Conservation (phyloP, 2,888 invertebrate species). For the Tanytarsus gracilentus region DNA sequence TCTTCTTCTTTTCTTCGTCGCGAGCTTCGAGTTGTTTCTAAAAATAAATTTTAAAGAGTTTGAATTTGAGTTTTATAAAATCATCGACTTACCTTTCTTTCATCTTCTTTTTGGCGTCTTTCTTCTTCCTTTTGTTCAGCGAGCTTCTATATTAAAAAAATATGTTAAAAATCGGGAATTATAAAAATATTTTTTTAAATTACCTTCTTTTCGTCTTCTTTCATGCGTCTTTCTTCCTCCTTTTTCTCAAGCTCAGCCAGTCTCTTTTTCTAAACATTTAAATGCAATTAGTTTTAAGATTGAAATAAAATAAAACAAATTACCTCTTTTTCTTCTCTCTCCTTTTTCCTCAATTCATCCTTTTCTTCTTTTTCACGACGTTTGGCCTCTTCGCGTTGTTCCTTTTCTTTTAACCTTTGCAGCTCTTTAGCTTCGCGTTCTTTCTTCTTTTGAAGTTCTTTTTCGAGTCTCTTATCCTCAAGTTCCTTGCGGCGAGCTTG, state of each 20-base stretch:
- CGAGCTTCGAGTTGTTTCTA: conserved; percentile 23
- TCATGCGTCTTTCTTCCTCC: conserved; percentile 44
- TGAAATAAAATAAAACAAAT: neutral
- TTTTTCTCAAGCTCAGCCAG: conserved; percentile 36
- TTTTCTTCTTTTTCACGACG: conserved; percentile 36
- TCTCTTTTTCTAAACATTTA: conserved; percentile 34
- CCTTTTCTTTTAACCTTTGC: conserved; percentile 39
- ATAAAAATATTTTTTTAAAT: conserved; percentile 3
- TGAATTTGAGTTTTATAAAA: too few species aligned
- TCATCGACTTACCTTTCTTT: conserved; percentile 8
- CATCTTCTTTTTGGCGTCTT: conserved; percentile 38
- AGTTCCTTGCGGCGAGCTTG: conserved; percentile 39
- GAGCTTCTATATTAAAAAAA: neutral
- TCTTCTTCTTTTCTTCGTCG: conserved; percentile 50
- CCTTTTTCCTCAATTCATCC: conserved; percentile 30
- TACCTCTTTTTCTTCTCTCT: conserved; percentile 12
- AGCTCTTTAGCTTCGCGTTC: conserved; percentile 39
- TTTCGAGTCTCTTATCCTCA: conserved; percentile 44
- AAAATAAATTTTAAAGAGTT: neutral
- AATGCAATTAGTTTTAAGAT: neutral
- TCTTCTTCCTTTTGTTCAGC: conserved; percentile 40
- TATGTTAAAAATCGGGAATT: too few species aligned
- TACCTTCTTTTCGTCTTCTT: conserved; percentile 39
- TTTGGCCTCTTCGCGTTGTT: conserved; percentile 38
- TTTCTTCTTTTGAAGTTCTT: conserved; percentile 37